phyloP scores from a whole-genome alignment of 2,797 vertebrate genomes.

The Trichosurus vulpecula region DNA sequence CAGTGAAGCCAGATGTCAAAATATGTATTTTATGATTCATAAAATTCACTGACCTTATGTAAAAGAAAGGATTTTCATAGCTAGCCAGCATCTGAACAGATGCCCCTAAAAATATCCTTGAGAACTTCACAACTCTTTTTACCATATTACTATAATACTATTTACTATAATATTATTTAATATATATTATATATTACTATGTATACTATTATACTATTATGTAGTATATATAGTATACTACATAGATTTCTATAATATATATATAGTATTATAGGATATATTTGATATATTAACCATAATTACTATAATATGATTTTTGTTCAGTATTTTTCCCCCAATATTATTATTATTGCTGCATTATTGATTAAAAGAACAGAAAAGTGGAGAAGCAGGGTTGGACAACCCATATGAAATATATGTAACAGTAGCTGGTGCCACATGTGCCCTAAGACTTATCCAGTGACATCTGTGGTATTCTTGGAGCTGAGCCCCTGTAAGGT shows the following conservation, averaged over 20 bases:
- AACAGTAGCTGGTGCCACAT: neutral
- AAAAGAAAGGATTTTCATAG: constrained; percentile 63
- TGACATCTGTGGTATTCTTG: neutral
- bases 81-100: constrained; percentile 76
- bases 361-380: neutral
- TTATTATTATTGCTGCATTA: neutral
- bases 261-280: neutral
- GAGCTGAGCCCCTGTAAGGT: no score
- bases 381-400: neutral
- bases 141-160: neutral
- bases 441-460: neutral
- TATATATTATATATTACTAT: no score
- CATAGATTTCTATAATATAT: no score
- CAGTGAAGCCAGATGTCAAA: constrained; percentile 80
- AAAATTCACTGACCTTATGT: constrained; percentile 68
- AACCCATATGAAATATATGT: neutral
- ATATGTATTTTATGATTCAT: constrained; percentile 79
- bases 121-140: neutral
- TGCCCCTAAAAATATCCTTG: constrained; percentile 63
- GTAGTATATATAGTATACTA: neutral
- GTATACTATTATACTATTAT: no score
- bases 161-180: neutral
- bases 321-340: neutral
- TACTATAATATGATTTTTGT: neutral
- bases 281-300: no score